Conservation (phyloP, 2,797 vertebrate species). For the Arctocebus calabarensis region DNA sequence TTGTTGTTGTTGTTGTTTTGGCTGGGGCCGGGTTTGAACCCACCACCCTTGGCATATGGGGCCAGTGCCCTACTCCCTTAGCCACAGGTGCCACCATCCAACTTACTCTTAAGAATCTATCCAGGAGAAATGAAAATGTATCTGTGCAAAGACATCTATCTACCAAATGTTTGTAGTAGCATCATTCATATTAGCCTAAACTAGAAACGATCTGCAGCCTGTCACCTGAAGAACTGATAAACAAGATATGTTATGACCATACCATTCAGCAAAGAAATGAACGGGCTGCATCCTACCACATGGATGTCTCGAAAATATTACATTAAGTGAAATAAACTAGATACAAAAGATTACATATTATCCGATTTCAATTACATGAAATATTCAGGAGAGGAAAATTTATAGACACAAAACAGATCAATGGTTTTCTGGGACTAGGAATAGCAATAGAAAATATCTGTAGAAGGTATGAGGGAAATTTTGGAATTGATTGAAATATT, state of each 20-base stretch:
- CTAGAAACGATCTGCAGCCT: neutral
- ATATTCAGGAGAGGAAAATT: neutral
- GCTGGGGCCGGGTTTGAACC: no score
- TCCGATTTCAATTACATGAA: neutral
- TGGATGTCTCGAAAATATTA: neutral
- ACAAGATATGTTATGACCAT: neutral
- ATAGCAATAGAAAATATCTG: neutral
- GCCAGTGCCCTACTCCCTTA: no score
- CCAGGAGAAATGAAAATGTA: neutral
- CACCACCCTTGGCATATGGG: no score
- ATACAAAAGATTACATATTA: neutral
- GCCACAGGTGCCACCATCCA: neutral
- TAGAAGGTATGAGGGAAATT: neutral
- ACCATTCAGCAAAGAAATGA: neutral
- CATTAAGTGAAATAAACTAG: neutral
- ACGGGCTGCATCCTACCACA: neutral
- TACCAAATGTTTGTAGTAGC: neutral
- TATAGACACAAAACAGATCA: neutral
- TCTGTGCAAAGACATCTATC: neutral
- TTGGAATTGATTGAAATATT: neutral
- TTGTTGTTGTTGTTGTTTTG: no score
- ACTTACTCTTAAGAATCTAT: neutral
- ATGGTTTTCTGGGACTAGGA: neutral
- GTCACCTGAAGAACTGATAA: neutral
- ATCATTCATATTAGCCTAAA: neutral